phyloP scores from a whole-genome alignment of 2,888 invertebrate species.

The Pycnomerus fuliginosus region DNA sequence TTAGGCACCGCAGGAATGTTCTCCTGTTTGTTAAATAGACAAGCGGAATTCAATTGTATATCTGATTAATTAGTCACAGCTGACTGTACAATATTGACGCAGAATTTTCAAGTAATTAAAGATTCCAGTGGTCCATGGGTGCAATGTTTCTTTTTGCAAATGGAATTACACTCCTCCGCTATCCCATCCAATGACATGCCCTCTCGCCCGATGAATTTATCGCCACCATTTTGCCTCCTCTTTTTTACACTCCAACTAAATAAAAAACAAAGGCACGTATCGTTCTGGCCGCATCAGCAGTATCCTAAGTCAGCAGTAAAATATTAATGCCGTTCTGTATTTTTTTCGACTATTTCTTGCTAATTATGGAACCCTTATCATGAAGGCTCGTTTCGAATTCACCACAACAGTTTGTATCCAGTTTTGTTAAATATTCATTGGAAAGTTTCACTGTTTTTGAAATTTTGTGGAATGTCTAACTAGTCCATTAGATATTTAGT shows the following conservation, averaged over 20 bases:
- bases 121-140: conserved; percentile 37
- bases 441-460: too few relatives aligned
- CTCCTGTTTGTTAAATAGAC: conserved; percentile 48
- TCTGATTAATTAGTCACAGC: conserved; percentile 50
- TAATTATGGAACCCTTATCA: conserved; percentile 4
- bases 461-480: too few relatives aligned
- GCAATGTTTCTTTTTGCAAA: conserved; percentile 27
- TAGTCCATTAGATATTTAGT: too few relatives aligned
- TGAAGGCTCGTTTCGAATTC: conserved; percentile 2
- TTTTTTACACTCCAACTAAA: conserved; percentile 8
- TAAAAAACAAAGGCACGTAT: conserved; percentile 7
- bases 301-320: too few relatives aligned
- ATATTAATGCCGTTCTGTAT: too few relatives aligned
- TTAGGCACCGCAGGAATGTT: conserved; percentile 46
- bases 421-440: too few relatives aligned
- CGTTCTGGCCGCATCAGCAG: neutral
- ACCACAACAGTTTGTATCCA: too few relatives aligned
- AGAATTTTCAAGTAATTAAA: conserved; percentile 43
- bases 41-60: conserved; percentile 49
- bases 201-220: conserved; percentile 5
- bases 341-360: too few relatives aligned
- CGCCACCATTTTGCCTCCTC: conserved; percentile 1
- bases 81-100: conserved; percentile 31
- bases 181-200: conserved; percentile 1
- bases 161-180: conserved; percentile 6